A percentile compares a stretch with the other conserved stretches of the same genome.
Evolutionary conservation across 2,888 invertebrate species (phyloP).

Genomic region (Drosophila yooni): DNA sequence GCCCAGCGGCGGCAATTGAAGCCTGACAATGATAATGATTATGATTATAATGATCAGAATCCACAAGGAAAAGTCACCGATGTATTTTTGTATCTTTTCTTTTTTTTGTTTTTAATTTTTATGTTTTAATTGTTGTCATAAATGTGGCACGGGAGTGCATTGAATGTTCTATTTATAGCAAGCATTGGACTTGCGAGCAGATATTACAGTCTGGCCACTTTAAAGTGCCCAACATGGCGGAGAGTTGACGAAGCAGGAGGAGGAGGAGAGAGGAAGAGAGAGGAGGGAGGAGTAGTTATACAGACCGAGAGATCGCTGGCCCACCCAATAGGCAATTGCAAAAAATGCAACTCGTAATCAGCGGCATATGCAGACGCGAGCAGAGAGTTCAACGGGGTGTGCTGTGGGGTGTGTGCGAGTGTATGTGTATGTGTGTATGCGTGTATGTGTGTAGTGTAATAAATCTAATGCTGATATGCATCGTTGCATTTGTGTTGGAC

Average conservation of each 20-base stretch:
- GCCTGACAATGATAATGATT: slow-evolving; percentile 28
- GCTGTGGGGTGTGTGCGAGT: background rate
- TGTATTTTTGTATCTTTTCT: slow-evolving; percentile 6
- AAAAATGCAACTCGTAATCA: slow-evolving; percentile 44
- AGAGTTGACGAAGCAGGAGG: background rate
- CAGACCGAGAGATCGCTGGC: slow-evolving; percentile 25
- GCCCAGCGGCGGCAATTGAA: slow-evolving; percentile 31
- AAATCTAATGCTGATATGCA: slow-evolving; percentile 65
- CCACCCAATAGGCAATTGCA: slow-evolving; percentile 38
- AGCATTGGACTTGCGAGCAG: slow-evolving; percentile 25
- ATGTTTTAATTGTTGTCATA: slow-evolving; percentile 56
- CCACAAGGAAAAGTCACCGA: slow-evolving; percentile 6
- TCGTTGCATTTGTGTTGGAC: slow-evolving; percentile 61
- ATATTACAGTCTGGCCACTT: slow-evolving; percentile 27
- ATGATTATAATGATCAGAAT: slow-evolving; percentile 14
- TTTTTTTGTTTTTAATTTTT: slow-evolving; percentile 26
- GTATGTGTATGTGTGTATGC: background rate
- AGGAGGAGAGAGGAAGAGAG: background rate
- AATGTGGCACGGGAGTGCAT: slow-evolving; percentile 37
- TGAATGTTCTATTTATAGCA: slow-evolving; percentile 50
- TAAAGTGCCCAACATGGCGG: background rate
- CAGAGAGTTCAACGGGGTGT: slow-evolving; percentile 20
- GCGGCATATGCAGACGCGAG: slow-evolving; percentile 22
- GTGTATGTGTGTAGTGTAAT: slow-evolving; percentile 14
- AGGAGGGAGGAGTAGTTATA: background rate